Conservation (phyloP, 2,888 invertebrate species). For the Actias luna region DNA sequence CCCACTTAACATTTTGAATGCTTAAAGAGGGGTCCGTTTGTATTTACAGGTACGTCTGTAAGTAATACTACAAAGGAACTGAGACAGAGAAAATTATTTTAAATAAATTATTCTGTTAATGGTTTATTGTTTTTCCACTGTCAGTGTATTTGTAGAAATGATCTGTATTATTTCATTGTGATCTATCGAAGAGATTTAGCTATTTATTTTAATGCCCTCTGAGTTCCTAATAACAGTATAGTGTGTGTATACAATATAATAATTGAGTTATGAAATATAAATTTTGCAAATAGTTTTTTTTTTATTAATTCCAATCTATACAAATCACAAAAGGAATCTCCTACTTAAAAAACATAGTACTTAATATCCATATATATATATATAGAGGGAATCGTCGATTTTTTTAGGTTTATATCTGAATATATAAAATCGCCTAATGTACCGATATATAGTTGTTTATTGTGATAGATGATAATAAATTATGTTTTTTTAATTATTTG, state of each 20-base stretch:
- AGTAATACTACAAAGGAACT: conserved; percentile 62
- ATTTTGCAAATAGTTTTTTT: neutral
- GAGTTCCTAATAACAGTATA: conserved; percentile 58
- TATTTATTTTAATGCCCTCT: conserved; percentile 51
- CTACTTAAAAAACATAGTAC: conserved; percentile 72
- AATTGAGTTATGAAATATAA: neutral
- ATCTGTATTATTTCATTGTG: conserved; percentile 50
- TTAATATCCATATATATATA: too few relatives aligned
- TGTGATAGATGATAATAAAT: conserved; percentile 68
- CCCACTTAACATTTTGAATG: conserved; percentile 11
- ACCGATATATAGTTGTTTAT: conserved; percentile 42
- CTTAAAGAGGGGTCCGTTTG: conserved; percentile 42
- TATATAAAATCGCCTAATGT: conserved; percentile 30
- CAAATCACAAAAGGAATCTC: conserved; percentile 57
- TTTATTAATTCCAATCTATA: neutral
- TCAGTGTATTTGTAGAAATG: conserved; percentile 28
- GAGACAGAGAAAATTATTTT: conserved; percentile 38
- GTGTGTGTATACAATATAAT: conserved; percentile 22
- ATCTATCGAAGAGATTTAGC: conserved; percentile 55
- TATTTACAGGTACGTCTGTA: conserved; percentile 76
- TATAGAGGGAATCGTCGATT: conserved; percentile 60
- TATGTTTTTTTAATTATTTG: conserved; percentile 61
- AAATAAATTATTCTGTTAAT: conserved; percentile 52
- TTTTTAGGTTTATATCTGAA: conserved; percentile 56
- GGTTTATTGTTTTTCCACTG: conserved; percentile 22